These are phyloP conservation scores for Papio anubis DNA, from an alignment of 2,113 vertebrate genomes.

Conservation along the genomic window DNA sequence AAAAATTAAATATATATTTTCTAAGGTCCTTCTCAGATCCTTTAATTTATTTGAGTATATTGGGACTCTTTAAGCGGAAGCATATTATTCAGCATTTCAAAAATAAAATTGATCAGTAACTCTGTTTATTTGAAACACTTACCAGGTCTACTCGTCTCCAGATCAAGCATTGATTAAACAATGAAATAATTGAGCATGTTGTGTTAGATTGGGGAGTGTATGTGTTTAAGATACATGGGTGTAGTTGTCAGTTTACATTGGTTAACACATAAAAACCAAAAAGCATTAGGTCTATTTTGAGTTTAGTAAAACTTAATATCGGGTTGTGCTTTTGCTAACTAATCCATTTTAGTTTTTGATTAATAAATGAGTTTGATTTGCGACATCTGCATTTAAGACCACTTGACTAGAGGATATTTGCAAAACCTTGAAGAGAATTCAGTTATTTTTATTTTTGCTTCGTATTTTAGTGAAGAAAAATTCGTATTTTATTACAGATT, in stretches of 20 bases:
- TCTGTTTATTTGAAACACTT: neutral
- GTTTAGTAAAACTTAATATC: slow-evolving; percentile 12
- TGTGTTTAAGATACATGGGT: neutral
- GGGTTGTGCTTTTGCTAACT: neutral
- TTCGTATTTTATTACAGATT: neutral
- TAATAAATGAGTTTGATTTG: neutral
- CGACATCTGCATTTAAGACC: neutral
- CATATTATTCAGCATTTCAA: neutral
- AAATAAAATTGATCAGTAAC: neutral
- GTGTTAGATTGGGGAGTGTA: neutral
- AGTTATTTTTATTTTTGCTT: neutral
- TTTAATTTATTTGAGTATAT: neutral
- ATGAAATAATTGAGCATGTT: neutral
- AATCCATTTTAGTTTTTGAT: slow-evolving; percentile 6
- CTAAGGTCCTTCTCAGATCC: neutral
- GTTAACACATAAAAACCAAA: neutral
- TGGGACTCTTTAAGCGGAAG: neutral
- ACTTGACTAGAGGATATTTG: neutral
- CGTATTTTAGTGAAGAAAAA: neutral
- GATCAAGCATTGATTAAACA: neutral
- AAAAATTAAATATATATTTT: neutral
- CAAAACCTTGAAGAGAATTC: neutral
- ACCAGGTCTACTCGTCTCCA: neutral
- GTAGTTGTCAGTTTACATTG: neutral
- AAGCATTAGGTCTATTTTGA: neutral